These are phyloP conservation scores for Sicus ferrugineus DNA, from an alignment of 2,888 invertebrate species.

Conservation along the genomic window DNA sequence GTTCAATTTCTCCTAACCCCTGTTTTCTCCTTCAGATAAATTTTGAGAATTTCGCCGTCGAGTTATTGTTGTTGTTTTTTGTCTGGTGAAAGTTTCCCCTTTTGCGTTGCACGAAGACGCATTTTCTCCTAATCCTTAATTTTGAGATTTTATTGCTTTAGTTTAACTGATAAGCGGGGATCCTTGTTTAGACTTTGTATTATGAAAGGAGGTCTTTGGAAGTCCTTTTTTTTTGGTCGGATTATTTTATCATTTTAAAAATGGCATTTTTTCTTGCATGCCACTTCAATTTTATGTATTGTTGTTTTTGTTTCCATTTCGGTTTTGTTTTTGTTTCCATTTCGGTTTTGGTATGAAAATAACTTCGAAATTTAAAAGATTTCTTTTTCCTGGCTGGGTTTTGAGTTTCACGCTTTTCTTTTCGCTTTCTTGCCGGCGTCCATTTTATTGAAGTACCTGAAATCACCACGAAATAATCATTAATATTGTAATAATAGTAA, in stretches of 20 bases:
- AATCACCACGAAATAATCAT: not conserved
- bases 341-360: not conserved
- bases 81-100: not conserved
- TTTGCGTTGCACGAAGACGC: not conserved
- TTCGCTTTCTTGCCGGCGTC: constrained; percentile 8
- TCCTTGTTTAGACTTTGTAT: not conserved
- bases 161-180: not conserved
- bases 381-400: not conserved
- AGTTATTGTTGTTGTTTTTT: not conserved
- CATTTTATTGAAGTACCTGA: constrained; percentile 21
- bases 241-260: constrained; percentile 31
- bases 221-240: constrained; percentile 42
- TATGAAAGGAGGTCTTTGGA: not conserved
- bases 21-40: constrained; percentile 24
- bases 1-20: constrained; percentile 4
- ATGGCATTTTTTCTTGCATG: not conserved
- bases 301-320: not conserved
- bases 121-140: not conserved
- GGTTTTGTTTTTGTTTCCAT: not conserved
- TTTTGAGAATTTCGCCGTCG: constrained; percentile 28
- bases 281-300: not conserved
- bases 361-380: not conserved
- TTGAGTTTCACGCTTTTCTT: constrained; percentile 28
- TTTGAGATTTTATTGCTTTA: not conserved
- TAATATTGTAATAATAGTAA: constrained; percentile 1